Base-by-base conservation (phyloP, 2,888 invertebrate species). In the Oscheius sp. region DNA sequence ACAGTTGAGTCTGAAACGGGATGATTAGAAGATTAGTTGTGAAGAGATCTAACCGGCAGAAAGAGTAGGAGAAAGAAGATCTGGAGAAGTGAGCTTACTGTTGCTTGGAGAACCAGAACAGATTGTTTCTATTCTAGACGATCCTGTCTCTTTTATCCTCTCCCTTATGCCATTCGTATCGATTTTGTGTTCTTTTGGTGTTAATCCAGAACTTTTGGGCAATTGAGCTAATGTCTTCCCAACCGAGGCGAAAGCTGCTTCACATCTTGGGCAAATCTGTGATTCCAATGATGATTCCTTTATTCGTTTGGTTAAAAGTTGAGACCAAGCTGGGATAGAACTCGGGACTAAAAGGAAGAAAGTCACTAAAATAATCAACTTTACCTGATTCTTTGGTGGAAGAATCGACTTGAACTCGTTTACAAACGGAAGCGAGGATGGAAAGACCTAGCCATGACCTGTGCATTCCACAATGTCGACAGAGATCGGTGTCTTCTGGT, bases 261-360 rank as follows among this genome's bases (percentile, higher is more conserved):
- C 76, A 48, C 76, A 76, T 20, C 71, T 58, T 20, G 76, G 76
- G 48, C 76, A 76, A 8, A 76, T 29, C 42, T 61, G 42, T n/a
- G 45, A 33, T 55, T 55, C 55, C 23, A 17, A 12, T 6, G 42
- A 1, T 12, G 17, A 8, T 0, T n/a, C 20, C 23, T 27, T 42
- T 71, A 34, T 61, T n/a, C 29, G 34, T 6, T 10, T n/a, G 2
- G 17, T 23, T 5, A 46, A 34, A 2, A 50, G 46, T 27, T 23
- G 31, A 10, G 48, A n/a, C 64, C 64, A 64, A 3, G 34, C 23
- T 8, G 50, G 12, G n/a, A 23, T 0, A 4, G 33, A 5, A 2
- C 2, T 15, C 1, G 64, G 61, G 27, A 61, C 45, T 20, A 29
- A 52, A 29, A 42, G 3, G 42, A 12, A 6, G 15, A 42, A 6